phyloP scores from a whole-genome alignment of 2,888 invertebrate species.

The Cataglyphis albicans region DNA sequence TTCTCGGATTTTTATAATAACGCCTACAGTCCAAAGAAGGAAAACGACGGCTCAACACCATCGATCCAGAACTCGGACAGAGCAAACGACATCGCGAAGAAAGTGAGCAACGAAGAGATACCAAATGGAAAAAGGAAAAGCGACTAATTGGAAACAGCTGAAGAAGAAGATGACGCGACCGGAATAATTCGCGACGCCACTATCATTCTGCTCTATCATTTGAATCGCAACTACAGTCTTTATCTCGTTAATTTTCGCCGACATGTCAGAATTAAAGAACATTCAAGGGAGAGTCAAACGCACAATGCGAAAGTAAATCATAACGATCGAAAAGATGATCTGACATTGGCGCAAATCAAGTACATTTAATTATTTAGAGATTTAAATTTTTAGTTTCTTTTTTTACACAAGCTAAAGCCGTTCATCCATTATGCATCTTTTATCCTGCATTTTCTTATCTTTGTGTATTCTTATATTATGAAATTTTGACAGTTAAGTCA shows the following conservation, averaged over 20 bases:
- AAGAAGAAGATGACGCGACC: slow-evolving; percentile 22
- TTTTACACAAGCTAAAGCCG: not conserved
- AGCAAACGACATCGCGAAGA: slow-evolving; percentile 41
- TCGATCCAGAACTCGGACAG: slow-evolving; percentile 50
- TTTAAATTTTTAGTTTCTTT: not conserved
- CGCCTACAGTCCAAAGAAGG: slow-evolving; percentile 87
- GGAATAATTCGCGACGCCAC: slow-evolving; percentile 11
- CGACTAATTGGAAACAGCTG: slow-evolving; percentile 52
- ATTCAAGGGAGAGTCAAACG: not conserved
- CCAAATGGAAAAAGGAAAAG: slow-evolving; percentile 70
- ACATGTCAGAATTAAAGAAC: not conserved
- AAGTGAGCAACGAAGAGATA: slow-evolving; percentile 56
- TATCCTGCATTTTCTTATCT: not conserved
- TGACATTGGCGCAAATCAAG: slow-evolving; percentile 1
- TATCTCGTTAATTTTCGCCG: not conserved
- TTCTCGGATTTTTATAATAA: slow-evolving; percentile 97
- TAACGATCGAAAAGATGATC: not conserved
- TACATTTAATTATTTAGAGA: not conserved
- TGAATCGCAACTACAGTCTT: slow-evolving; percentile 8
- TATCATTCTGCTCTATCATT: slow-evolving; percentile 2
- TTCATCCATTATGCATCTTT: not conserved
- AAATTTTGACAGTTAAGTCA: not conserved
- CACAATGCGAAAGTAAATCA: not conserved
- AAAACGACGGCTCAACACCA: slow-evolving; percentile 4
- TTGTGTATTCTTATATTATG: not conserved